A percentile compares a stretch with the other conserved stretches of the same genome.
These are phyloP conservation scores for Ctena decussata DNA, from an alignment of 2,888 invertebrate species.

Conservation along the genomic window DNA sequence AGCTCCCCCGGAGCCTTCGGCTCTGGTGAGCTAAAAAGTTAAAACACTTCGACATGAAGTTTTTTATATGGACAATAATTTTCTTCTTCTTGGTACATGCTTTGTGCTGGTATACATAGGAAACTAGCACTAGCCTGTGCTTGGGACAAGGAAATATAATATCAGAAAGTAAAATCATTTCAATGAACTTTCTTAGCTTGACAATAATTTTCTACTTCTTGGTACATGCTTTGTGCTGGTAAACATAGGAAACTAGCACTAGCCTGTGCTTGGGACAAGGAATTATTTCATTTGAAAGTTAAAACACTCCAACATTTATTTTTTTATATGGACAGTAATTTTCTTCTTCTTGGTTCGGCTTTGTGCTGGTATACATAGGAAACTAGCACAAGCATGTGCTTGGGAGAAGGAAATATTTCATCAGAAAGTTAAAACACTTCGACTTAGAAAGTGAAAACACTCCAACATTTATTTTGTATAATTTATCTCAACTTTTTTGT, in stretches of 20 bases:
- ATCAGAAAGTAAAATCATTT: too few relatives aligned
- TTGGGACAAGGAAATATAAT: background rate
- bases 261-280: background rate
- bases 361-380: constrained; percentile 3
- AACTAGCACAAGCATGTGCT: constrained; percentile 22
- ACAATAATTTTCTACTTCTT: background rate
- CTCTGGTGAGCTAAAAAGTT: too few relatives aligned
- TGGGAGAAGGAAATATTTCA: background rate
- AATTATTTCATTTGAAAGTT: background rate
- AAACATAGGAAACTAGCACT: background rate
- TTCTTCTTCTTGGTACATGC: too few relatives aligned
- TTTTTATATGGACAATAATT: too few relatives aligned
- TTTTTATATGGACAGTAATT: constrained; percentile 2
- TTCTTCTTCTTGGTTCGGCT: constrained; percentile 22
- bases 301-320: constrained; percentile 5
- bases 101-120: background rate
- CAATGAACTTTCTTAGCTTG: too few relatives aligned
- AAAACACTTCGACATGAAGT: too few relatives aligned
- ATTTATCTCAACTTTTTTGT: too few relatives aligned
- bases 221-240: background rate
- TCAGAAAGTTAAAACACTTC: background rate
- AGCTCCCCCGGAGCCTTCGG: too few relatives aligned
- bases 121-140: background rate
- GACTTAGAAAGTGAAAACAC: background rate
- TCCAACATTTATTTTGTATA: too few relatives aligned